Base-by-base conservation (phyloP, 2,113 vertebrate genomes). In the Phainopepla nitens region DNA sequence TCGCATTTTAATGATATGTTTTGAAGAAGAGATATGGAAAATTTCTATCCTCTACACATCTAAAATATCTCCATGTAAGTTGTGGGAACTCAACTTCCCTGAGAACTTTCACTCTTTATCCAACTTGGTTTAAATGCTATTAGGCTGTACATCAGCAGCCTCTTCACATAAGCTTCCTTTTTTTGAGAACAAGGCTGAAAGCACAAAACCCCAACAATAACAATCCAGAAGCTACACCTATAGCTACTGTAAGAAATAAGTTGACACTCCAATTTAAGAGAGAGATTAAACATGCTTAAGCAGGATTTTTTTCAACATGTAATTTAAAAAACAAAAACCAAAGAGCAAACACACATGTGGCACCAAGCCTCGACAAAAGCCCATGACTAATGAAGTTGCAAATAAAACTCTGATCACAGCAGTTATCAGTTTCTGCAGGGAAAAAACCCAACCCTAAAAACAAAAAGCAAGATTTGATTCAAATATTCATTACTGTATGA, bases 241-340 rank as follows among this genome's bases (percentile, higher is more conserved):
- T 3, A 87, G 41, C 39, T 71, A 36, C 22, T 81, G 6, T 71
- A 54, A 85, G 54, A 84, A 97, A 89, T 28, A 77, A 70, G 11
- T 9, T 42, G n/a, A 25, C 64, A 65, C 24, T 81, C 71, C 58
- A 82, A 75, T 89, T 97, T 87, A 81, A 68, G 69, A 94, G 86
- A 73, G 15, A 89, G 51, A 89, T 56, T 66, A 70, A 95, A 58
- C 31, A 19, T 78, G 92, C 76, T 96, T 93, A 90, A 97, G 89
- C 87, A 96, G 73, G 92, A 97, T 87, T 97, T 90, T 84, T 51
- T 72, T 62, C 95, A 96, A 96, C 66, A 80, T 92, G 54, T 90
- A 96, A 97, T 88, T 96, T 70, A 51, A 89, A 95, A 83, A 50
- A 25, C 33, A 41, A 70, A 54, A 62, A 19, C 12, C 11, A 73